Percentiles rank a stretch among this genome's conserved stretches.
These are phyloP conservation scores for Philhelius pedissequus DNA, from an alignment of 2,888 invertebrate species.

Conservation along the genomic window DNA sequence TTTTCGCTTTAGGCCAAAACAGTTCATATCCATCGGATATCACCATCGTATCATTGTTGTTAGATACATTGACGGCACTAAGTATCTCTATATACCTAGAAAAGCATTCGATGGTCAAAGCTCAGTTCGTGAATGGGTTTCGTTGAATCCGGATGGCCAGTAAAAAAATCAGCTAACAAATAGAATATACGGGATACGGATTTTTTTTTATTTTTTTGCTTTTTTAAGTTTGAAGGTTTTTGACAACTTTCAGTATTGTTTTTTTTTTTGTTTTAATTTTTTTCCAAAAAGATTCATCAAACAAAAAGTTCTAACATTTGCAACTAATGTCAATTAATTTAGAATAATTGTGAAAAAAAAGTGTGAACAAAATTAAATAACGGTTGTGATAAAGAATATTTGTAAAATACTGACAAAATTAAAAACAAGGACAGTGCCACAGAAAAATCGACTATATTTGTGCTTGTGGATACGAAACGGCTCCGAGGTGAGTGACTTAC, in stretches of 20 bases:
- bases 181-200: slow-evolving; percentile 33
- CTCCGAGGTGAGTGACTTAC: slow-evolving; percentile 11
- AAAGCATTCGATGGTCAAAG: slow-evolving; percentile 74
- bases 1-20: slow-evolving; percentile 32
- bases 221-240: slow-evolving; percentile 15
- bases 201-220: slow-evolving; percentile 27
- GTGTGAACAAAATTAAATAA: neutral
- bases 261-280: neutral
- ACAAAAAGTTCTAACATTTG: neutral
- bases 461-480: neutral
- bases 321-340: slow-evolving; percentile 27
- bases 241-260: too few species aligned
- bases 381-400: slow-evolving; percentile 5
- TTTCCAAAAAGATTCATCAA: neutral
- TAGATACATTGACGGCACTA: slow-evolving; percentile 48
- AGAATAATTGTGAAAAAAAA: slow-evolving; percentile 30
- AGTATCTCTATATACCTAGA: slow-evolving; percentile 75
- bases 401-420: neutral
- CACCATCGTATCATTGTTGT: slow-evolving; percentile 20
- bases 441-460: too few species aligned
- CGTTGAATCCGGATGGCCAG: slow-evolving; percentile 77
- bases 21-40: neutral
- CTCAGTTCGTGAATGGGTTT: slow-evolving; percentile 78
- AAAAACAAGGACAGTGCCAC: too few species aligned
- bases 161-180: slow-evolving; percentile 41